Evolutionary conservation across 1,140 invertebrate genomes (phyloP), one percentile per base, ranked within the genome.

Genomic region (Hirudo medicinalis): DNA sequence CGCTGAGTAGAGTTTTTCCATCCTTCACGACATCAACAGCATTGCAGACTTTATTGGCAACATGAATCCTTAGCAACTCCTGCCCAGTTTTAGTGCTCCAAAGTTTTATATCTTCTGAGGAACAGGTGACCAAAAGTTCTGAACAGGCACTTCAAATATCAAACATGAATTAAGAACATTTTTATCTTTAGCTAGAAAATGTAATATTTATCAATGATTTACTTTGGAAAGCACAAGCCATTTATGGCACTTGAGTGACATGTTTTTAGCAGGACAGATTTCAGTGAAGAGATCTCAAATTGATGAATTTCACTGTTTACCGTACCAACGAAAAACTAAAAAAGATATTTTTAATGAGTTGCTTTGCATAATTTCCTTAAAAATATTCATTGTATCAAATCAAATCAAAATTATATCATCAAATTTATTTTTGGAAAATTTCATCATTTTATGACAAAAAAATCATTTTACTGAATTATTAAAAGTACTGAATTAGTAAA

Each of bases 31-130:
- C 91, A 15, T 86, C 84, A 19, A 94, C 79, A 63, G 86, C 85
- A 20, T 89, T 88, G 77, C 91, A 94, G 15, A 87, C 87, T 79
- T 92, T 92, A 82, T 94, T 94, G 9, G 88, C 87, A 5, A 94
- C 88, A 72, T 86, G 86, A 71, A 94, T 90, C 53, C 92, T 84
- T 0, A 92, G 83, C 68, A 92, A 80, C 84, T 94, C 92, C 77
- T 88, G 87, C 72, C 87, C 87, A 0, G 86, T 87, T 32, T 83
- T 81, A 29, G 88, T 81, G 74, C 88, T 87, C 92, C 92, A 96
- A 29, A 95, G 85, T 73, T 92, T 85, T 29, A 95, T 88, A 75
- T 89, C 88, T 78, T 93, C 87, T 76, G 87, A 86, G 71, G 91
- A 89, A 67, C 87, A 88, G 0, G 91, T 92, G 29, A 90, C 89